Evolutionary conservation across 2,113 vertebrate species (phyloP), one percentile per base, ranked within the genome.

Genomic region (Eurystomus gularis): DNA sequence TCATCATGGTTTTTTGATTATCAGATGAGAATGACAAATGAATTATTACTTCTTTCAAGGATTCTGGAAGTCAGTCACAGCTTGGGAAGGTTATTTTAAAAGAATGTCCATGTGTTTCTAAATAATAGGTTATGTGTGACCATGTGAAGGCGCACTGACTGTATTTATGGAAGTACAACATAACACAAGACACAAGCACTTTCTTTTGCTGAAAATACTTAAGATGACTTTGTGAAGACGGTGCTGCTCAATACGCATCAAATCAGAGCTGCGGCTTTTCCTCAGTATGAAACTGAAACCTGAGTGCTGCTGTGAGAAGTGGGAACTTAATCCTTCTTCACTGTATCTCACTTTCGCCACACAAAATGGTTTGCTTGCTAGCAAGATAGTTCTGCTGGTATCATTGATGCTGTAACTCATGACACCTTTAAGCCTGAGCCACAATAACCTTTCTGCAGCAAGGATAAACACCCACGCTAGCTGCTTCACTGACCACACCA

Each of bases 331-430:
- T 25, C 23, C 8, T 64, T 21, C n/a, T 49, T 44, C 26, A 21
- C 8, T 5, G 7, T 26, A 33, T 29, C 84, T 68, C 57, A 42
- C 16, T 49, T 76, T 7, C 9, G 35, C 40, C 17, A 17, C 11
- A 18, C 71, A 90, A 33, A 66, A 33, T 10, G 16, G 61, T 33
- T 46, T 9, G 19, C 14, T 24, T 48, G 4, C 8, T 3, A 68
- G 37, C 28, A 68, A 51, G 33, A 29, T 7, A 61, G 42, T 31
- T 86, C 60, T 84, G 31, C 28, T 92, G 65, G 24, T 24, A 17
- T 13, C 26, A 51, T 5, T 28, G 24, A 0, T 17, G 37, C 42
- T 55, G 44, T 20, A 55, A 57, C 16, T 46, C 29, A 14, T 0
- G 1, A 44, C 18, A 26, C 10, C 13, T 86, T 61, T 24, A 28